These are phyloP conservation scores for Anneissia japonica DNA, from an alignment of 35 echinoderm and acorn worm genomes.

Conservation along the genomic window DNA sequence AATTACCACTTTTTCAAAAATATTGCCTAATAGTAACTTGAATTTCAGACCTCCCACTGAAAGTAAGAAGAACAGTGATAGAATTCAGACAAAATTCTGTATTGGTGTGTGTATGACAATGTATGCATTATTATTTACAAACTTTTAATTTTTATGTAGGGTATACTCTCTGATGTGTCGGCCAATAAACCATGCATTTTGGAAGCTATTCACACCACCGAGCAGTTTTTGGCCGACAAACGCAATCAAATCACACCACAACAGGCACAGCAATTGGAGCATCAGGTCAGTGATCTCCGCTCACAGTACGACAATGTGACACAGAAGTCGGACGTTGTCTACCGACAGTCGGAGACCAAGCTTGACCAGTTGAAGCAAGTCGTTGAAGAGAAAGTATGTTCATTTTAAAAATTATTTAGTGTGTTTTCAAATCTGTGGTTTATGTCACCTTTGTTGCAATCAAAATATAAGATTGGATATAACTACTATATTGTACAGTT, in stretches of 20 bases:
- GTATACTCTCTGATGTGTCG: slow-evolving; percentile 63
- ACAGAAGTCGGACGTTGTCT: slow-evolving; percentile 58
- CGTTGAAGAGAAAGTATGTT: background rate
- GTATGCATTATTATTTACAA: background rate
- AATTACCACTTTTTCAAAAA: background rate
- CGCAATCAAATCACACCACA: slow-evolving; percentile 75
- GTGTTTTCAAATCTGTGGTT: no score
- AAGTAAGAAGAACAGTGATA: background rate
- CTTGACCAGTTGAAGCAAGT: slow-evolving; percentile 37
- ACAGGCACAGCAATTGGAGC: slow-evolving; percentile 62
- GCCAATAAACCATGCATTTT: slow-evolving; percentile 87
- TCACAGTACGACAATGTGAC: slow-evolving; percentile 79
- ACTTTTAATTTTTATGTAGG: slow-evolving; percentile 14
- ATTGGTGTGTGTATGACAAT: background rate
- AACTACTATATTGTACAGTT: no score
- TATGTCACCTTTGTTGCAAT: no score
- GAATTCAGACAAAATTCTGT: background rate
- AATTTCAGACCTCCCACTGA: background rate
- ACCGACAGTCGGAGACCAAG: slow-evolving; percentile 46
- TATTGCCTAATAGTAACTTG: background rate
- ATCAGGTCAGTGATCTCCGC: slow-evolving; percentile 58
- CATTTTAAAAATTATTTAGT: no score
- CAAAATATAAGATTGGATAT: no score
- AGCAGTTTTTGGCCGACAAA: slow-evolving; percentile 87
- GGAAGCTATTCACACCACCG: slow-evolving; percentile 87